Evolutionary conservation across 2,113 vertebrate species (phyloP).

Genomic region (Tachycineta bicolor): DNA sequence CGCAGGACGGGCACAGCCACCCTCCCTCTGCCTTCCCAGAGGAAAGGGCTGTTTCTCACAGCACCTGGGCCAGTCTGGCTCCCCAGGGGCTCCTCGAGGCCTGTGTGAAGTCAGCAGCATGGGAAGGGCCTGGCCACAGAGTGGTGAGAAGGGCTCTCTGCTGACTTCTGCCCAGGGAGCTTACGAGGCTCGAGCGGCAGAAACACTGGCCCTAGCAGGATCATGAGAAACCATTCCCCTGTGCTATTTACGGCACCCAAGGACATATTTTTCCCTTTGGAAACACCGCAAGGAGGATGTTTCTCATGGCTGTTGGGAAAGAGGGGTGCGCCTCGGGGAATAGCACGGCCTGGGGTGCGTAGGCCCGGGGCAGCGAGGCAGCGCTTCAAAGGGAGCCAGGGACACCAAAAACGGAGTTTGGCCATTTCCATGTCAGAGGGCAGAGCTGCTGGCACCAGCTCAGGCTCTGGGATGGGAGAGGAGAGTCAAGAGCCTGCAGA

Average conservation of each 20-base stretch:
- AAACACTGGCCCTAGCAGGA: conserved; percentile 1
- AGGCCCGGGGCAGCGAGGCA: neutral
- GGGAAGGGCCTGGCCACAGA: neutral
- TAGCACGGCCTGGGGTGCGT: neutral
- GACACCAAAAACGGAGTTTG: neutral
- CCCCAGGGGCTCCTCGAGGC: neutral
- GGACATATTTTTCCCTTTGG: conserved; percentile 22
- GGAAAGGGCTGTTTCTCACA: neutral
- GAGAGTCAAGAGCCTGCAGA: neutral
- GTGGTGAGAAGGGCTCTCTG: neutral
- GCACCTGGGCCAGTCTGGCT: neutral
- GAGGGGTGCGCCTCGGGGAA: conserved; percentile 40
- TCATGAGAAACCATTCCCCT: conserved; percentile 65
- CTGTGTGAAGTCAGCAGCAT: neutral
- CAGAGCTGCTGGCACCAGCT: conserved; percentile 12
- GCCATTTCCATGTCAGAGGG: conserved; percentile 29
- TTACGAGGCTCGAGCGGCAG: neutral
- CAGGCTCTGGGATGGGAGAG: neutral
- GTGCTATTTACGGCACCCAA: conserved; percentile 66
- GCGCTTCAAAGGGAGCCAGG: conserved; percentile 25
- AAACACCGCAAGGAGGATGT: conserved; percentile 57
- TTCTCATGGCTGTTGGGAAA: conserved; percentile 66
- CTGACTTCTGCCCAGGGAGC: neutral
- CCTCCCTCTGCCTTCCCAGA: neutral
- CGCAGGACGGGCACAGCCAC: neutral